These are phyloP conservation scores for Nomada flava DNA, from an alignment of 2,888 invertebrate species.

Conservation along the genomic window DNA sequence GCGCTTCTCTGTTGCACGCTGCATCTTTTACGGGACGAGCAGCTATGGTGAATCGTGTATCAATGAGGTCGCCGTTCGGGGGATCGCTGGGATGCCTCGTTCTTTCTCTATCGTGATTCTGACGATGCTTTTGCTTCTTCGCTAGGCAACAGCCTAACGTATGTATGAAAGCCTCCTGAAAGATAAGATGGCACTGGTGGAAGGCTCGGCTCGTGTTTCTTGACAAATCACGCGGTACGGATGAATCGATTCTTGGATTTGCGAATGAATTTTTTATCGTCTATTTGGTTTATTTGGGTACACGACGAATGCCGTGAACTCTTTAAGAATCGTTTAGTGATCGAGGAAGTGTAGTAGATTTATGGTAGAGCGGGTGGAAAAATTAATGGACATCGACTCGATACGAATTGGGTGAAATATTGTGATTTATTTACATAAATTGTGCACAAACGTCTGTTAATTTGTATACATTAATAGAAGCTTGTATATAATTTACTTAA, in stretches of 20 bases:
- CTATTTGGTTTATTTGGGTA: neutral
- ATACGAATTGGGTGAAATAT: too few relatives aligned
- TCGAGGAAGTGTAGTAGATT: too few relatives aligned
- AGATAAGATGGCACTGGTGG: neutral
- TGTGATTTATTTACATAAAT: too few relatives aligned
- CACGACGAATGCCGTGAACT: too few relatives aligned
- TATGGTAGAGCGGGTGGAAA: too few relatives aligned
- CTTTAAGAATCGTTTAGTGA: too few relatives aligned
- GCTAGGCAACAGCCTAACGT: neutral
- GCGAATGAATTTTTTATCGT: neutral
- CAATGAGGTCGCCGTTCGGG: conserved; percentile 61
- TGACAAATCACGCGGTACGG: neutral
- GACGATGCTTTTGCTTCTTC: conserved; percentile 17
- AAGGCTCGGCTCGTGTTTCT: neutral
- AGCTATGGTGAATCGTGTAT: conserved; percentile 56
- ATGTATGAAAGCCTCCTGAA: neutral
- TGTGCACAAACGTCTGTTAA: too few relatives aligned
- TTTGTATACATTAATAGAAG: too few relatives aligned
- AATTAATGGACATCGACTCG: too few relatives aligned
- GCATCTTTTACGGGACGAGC: conserved; percentile 58
- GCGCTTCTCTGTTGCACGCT: conserved; percentile 55
- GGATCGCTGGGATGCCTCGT: conserved; percentile 35
- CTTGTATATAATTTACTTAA: too few relatives aligned
- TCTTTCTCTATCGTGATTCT: conserved; percentile 12
- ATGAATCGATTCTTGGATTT: neutral